Base-by-base conservation (phyloP, 2,888 invertebrate species). In the Pandemis corylana region DNA sequence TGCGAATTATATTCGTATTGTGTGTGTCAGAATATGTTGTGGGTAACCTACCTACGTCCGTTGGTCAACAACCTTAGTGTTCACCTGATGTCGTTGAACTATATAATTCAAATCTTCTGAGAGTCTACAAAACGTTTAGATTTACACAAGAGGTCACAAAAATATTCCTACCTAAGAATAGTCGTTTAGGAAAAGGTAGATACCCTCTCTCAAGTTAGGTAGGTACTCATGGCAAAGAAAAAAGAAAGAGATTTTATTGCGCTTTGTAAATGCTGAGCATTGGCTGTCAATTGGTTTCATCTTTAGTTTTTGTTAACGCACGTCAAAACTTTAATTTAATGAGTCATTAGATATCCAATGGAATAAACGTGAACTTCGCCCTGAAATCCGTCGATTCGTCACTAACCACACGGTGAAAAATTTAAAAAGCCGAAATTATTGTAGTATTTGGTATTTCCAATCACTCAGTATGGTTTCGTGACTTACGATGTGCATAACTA, bases 31-130 rank as follows among this genome's bases (percentile, higher is more conserved):
- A 51, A n/a, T 51, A 51, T n/a, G 51, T 51, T 51, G 59, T 62
- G 42, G 44, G 63, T 56, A 46, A 65, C 59, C 59, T 59, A 12
- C 56, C 41, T 64, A 59, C 61, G 36, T 15, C 61, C 53, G 56
- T 59, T 36, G 49, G 28, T 74, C 65, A 66, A 66, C 49, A 61
- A 44, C 20, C 64, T 65, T 13, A 13, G 20, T 56, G 13, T 72
- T 44, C 12, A 59, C 10, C 28, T 62, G 7, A 51, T 44, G 51
- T 68, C 51, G 67, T 67, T 66, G 51, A 66, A 66, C 66, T 10
- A 36, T 44, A 44, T 51, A 13, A 36, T 66, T 46, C 13, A 66
- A 66, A 51, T 49, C 49, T 42, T 7, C 28, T 51, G 12, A n/a
- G 41, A 13, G 56, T 46, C 56, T 64, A n/a, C 46, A 46, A 46